Evolutionary conservation across 2,888 invertebrate genomes (phyloP).

Genomic region (Electrophaes corylata): DNA sequence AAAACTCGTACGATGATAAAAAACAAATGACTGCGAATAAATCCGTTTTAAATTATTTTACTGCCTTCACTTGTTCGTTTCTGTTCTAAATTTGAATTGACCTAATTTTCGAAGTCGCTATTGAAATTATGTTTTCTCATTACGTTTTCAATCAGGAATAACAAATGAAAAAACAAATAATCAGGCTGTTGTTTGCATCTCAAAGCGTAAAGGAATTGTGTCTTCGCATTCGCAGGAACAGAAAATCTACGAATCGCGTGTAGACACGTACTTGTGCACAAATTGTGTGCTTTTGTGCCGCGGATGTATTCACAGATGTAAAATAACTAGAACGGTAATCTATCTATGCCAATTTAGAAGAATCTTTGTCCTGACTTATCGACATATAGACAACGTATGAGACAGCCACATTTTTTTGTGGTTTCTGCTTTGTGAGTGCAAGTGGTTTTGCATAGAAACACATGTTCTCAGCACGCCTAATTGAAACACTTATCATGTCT

Average conservation of each 20-base stretch:
- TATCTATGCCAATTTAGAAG: no score
- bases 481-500: no score
- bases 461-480: no score
- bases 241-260: slow-evolving; percentile 42
- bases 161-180: slow-evolving; percentile 15
- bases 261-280: slow-evolving; percentile 39
- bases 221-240: slow-evolving; percentile 29
- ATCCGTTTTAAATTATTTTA: no score
- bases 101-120: background rate
- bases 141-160: slow-evolving; percentile 8
- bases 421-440: no score
- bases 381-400: no score
- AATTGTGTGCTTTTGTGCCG: slow-evolving; percentile 39
- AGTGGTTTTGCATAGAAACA: no score
- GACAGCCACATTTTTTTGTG: no score
- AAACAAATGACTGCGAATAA: no score
- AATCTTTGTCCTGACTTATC: no score
- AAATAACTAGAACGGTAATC: background rate
- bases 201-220: slow-evolving; percentile 31
- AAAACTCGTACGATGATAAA: no score
- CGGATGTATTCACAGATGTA: slow-evolving; percentile 21
- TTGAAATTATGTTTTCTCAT: slow-evolving; percentile 5
- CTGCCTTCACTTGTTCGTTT: no score
- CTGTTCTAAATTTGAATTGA: background rate
- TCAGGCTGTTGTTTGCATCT: slow-evolving; percentile 22